Evolutionary conservation across 2,888 invertebrate genomes (phyloP), one percentile per base, ranked within the genome.

Genomic region (Idaea straminata): DNA sequence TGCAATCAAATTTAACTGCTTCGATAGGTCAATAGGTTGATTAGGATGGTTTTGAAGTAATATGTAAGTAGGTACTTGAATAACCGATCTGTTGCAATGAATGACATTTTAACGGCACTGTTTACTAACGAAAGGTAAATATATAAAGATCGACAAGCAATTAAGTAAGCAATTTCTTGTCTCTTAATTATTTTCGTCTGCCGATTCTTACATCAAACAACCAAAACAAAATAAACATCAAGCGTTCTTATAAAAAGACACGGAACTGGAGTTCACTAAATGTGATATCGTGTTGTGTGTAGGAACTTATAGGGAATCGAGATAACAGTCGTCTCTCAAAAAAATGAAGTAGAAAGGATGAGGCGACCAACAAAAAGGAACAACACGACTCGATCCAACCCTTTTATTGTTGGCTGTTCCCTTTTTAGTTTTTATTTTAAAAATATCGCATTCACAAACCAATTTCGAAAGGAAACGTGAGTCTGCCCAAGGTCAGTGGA

Each of bases 381-480:
- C 80, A 83, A 83, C 83, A 85, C 85, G 88, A 64, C 68, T 82
- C 84, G 84, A 81, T 79, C 78, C 86, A 86, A 88, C 89, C 91
- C 91, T 90, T 89, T 89, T 88, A 89, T 90, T 82, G 83, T 84
- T 79, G 80, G 81, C 77, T 77, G 81, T 79, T 78, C 82, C 85
- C 85, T 89, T 92, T 91, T 92, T 47, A 92, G 87, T 83, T 91
- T 89, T 91, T 91, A 86, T 91, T 91, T 87, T 88, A 87, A 91
- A 92, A 91, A 92, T 91, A 92, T 89, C 87, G 87, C 88, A 88
- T 91, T 90, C 91, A 88, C 91, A 86, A 87, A 87, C 90, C 91
- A 89, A 92, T 92, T 92, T 92, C 85, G 91, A 92, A 92, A 92
- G 90, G 92, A 92, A 92, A 92, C 92, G 91, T 89, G 92, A 89